Evolutionary conservation across 1,140 invertebrate genomes (phyloP).

Genomic region (Pseudomyrmex flavicornis): DNA sequence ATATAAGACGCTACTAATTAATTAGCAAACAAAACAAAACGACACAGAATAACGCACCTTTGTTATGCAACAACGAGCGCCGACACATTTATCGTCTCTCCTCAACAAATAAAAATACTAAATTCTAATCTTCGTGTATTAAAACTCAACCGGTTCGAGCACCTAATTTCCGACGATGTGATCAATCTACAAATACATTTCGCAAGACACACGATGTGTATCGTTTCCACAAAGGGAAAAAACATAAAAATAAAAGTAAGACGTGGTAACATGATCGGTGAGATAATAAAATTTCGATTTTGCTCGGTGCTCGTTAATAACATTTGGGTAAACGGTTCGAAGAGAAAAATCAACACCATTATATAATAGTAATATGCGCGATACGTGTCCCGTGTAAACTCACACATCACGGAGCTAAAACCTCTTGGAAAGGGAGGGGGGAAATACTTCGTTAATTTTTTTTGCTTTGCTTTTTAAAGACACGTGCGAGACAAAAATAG

Average conservation of each 20-base stretch:
- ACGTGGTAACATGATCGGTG: constrained; percentile 60
- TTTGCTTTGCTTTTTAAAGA: neutral
- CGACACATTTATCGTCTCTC: neutral
- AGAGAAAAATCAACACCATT: constrained; percentile 4
- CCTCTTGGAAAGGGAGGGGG: neutral
- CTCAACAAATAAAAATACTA: constrained; percentile 5
- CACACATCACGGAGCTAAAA: constrained; percentile 30
- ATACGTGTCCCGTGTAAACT: neutral
- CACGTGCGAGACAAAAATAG: constrained; percentile 58
- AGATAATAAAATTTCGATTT: too few species aligned
- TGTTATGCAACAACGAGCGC: neutral
- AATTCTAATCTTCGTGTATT: constrained; percentile 13
- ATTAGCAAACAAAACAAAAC: constrained; percentile 27
- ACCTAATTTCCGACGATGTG: constrained; percentile 9
- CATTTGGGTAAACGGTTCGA: constrained; percentile 15
- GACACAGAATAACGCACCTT: constrained; percentile 21
- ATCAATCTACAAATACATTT: constrained; percentile 42
- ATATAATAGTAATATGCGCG: constrained; percentile 6
- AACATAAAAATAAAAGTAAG: constrained; percentile 6
- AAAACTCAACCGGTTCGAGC: constrained; percentile 31
- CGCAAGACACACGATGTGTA: constrained; percentile 1
- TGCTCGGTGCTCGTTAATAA: too few species aligned
- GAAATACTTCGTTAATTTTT: constrained; percentile 9
- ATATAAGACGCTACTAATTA: too few species aligned
- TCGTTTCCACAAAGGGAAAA: constrained; percentile 15